Conservation (phyloP, 1,140 invertebrate genomes). For the Anadara kagoshimensis region DNA sequence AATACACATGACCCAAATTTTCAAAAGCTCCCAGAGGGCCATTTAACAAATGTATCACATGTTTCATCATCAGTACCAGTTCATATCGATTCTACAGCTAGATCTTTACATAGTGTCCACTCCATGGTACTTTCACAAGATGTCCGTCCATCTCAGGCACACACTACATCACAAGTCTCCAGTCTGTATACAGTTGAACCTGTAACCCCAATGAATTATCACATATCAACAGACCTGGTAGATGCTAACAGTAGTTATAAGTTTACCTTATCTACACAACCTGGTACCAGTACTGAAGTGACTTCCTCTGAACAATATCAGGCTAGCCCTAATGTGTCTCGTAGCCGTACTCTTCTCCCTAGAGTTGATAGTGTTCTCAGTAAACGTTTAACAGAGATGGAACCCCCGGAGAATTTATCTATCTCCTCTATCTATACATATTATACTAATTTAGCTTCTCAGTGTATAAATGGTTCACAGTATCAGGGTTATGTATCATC, state of each 20-base stretch:
- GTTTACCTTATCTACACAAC: neutral
- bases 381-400: constrained; percentile 14
- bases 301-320: neutral
- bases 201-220: neutral
- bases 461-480: neutral
- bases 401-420: constrained; percentile 31
- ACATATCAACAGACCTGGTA: neutral
- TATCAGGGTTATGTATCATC: constrained; percentile 11
- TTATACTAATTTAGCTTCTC: constrained; percentile 22
- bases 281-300: neutral
- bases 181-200: neutral
- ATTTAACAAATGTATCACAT: constrained; percentile 6
- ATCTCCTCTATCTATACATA: constrained; percentile 33
- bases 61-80: too few species aligned
- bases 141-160: too few species aligned
- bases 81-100: too few species aligned
- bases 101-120: too few species aligned
- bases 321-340: neutral
- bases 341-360: neutral
- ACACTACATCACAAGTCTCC: neutral
- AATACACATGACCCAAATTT: constrained; percentile 1
- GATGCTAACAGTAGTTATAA: neutral
- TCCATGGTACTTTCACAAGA: too few species aligned
- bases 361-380: constrained; percentile 5
- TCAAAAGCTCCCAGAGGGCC: neutral